Evolutionary conservation across 2,888 invertebrate genomes (phyloP), one percentile per base, ranked within the genome.

Genomic region (Frankliniella fusca): DNA sequence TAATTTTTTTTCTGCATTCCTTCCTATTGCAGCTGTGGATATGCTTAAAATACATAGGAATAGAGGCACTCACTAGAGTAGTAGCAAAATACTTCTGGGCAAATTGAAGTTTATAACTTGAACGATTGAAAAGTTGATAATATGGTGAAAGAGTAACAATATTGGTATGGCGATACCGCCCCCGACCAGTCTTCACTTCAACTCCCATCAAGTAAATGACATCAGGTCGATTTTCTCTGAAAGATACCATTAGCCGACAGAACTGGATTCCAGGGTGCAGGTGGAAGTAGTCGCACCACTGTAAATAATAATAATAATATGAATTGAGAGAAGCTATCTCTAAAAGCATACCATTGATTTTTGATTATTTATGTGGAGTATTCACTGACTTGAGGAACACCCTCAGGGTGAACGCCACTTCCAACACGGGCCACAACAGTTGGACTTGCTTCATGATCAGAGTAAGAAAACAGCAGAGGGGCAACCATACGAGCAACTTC

Each of bases 61-160:
- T 28, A 61, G 81, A 54, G 79, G 65, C 80, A 89, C 91, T 90
- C 86, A 94, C 94, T 84, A 93, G 90, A 70, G 93, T 93, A 48
- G 93, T 92, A 10, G 94, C 93, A 85, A 94, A 93, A 88, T 95
- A 96, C 87, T 93, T 92, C 89, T 99, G 99, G 82, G 97, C 94
- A 87, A 99, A 94, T 87, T 96, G 94, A 85, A 99, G 90, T 82
- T 92, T 93, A 85, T 89, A 90, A 8, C 90, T 89, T 0, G 92
- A 96, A 87, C 94, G 93, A 89, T 99, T 99, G 89, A 97, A 95
- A 83, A 99, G 90, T 88, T 97, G 95, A 89, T 94, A 98, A 85
- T 97, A 91, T 65, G 99, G 97, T 23, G 97, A 94, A 85, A 99
- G 92, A 9, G 97, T 97, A 54, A 98, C 95, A 85, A 99, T 95